phyloP scores from a whole-genome alignment of 2,888 invertebrate genomes.

The Spodoptera picta region DNA sequence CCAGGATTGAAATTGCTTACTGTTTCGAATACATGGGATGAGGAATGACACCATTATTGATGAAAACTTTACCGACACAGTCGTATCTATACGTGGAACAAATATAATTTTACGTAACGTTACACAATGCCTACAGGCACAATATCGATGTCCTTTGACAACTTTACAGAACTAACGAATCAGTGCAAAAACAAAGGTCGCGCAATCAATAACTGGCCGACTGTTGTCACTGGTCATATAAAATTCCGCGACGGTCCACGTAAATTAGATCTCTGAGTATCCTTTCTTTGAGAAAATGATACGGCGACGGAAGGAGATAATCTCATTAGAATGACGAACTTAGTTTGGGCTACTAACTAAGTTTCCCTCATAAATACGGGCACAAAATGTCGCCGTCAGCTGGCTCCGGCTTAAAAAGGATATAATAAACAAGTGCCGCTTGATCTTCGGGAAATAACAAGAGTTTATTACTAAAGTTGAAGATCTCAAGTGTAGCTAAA shows the following conservation, averaged over 20 bases:
- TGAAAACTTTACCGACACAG: too few relatives aligned
- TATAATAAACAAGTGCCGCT: conserved; percentile 58
- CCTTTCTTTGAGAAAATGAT: conserved; percentile 60
- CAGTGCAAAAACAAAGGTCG: not conserved
- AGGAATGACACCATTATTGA: too few relatives aligned
- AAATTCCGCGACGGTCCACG: conserved; percentile 45
- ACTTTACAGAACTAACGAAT: not conserved
- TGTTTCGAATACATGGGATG: too few relatives aligned
- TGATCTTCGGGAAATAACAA: conserved; percentile 57
- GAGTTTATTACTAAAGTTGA: conserved; percentile 54
- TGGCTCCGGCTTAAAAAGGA: conserved; percentile 61
- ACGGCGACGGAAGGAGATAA: conserved; percentile 55
- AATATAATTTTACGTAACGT: too few relatives aligned
- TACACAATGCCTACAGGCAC: not conserved
- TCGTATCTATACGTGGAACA: too few relatives aligned
- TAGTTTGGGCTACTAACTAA: conserved; percentile 62
- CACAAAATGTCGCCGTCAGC: conserved; percentile 60
- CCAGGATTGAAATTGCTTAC: too few relatives aligned
- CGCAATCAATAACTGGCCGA: not conserved
- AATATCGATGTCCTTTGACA: not conserved
- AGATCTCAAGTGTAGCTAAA: conserved; percentile 27
- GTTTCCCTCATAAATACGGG: conserved; percentile 63
- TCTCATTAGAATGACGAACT: conserved; percentile 64
- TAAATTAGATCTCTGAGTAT: conserved; percentile 57
- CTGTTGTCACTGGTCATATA: conserved; percentile 24